These are phyloP conservation scores for Hermaeophaga mercurialis DNA, from an alignment of 2,888 invertebrate species.

Conservation along the genomic window DNA sequence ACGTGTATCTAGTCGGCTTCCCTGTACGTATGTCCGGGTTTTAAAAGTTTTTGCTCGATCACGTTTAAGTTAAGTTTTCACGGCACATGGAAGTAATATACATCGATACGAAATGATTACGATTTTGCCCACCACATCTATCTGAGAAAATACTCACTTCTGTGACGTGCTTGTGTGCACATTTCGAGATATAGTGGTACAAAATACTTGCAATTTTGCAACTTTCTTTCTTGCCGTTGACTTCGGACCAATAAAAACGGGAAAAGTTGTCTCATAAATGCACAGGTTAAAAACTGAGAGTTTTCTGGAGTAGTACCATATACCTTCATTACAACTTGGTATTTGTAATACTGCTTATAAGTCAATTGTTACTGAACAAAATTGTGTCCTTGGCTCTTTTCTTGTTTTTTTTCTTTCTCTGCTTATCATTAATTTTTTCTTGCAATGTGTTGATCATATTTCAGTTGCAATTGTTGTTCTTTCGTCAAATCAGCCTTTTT, in stretches of 20 bases:
- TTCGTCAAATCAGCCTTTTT: too few relatives aligned
- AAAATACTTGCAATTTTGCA: constrained; percentile 44
- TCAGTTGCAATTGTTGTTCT: too few relatives aligned
- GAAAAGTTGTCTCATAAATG: constrained; percentile 44
- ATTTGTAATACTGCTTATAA: constrained; percentile 45
- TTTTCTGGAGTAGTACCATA: constrained; percentile 46
- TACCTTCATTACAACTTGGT: constrained; percentile 40
- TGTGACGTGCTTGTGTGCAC: constrained; percentile 7
- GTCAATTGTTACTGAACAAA: constrained; percentile 32
- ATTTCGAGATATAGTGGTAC: constrained; percentile 21
- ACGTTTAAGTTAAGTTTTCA: constrained; percentile 11
- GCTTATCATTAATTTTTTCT: too few relatives aligned
- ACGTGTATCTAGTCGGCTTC: constrained; percentile 5
- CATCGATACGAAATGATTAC: constrained; percentile 28
- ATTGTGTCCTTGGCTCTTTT: neutral
- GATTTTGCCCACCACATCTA: constrained; percentile 42
- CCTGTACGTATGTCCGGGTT: constrained; percentile 7
- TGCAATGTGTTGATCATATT: too few relatives aligned
- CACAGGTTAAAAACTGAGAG: constrained; percentile 45
- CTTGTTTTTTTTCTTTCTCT: too few relatives aligned
- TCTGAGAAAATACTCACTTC: constrained; percentile 17
- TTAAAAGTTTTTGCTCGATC: constrained; percentile 10
- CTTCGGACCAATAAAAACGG: constrained; percentile 44
- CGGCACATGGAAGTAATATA: constrained; percentile 8
- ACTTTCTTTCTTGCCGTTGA: constrained; percentile 47